Base-by-base conservation (phyloP, 1,140 invertebrate species). In the Drosophila pallidifrons region DNA sequence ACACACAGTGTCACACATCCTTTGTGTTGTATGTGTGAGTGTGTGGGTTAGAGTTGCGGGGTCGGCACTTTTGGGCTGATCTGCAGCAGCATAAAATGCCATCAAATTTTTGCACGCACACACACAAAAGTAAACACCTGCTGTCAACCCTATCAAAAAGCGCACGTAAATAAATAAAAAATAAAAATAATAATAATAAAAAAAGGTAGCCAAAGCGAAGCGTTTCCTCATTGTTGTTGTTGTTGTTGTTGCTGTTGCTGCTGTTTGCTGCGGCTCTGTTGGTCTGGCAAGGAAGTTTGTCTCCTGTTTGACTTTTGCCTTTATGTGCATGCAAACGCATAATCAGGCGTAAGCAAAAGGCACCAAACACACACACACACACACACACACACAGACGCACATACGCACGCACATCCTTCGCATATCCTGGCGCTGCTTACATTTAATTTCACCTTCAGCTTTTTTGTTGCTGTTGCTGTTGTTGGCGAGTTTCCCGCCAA, bases 281-380 rank as follows among this genome's bases (percentile, higher is more conserved):
- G 41, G 73, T 45, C 46, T 69, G 77, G 80, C 63, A 47, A 66
- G 68, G 64, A 82, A 85, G 77, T 81, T 80, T 89, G 81, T 83
- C 70, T 77, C 77, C 77, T 88, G 83, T 88, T 88, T 88, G 85
- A 89, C 83, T 88, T 88, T 79, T 78, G 74, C 77, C 74, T 88
- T 88, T 83, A 77, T 88, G 85, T 89, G 85, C 83, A 89, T 89
- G 83, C 85, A 89, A 88, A 88, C 83, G 83, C 83, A 88, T 88
- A 88, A 88, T 88, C 83, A 88, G 76, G 83, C 85, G 74, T 81
- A 82, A 88, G 79, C 63, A 61, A 72, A 71, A 43, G 58, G 46
- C 67, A 72, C 60, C 49, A 67, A 63, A 69, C 59, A 55, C 41
- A 55, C 57, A 74, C 46, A 28, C 38, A 54, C 68, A 60, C 32